Evolutionary conservation across 2,113 vertebrate species (phyloP).

Genomic region (Chloropsis hardwickii): DNA sequence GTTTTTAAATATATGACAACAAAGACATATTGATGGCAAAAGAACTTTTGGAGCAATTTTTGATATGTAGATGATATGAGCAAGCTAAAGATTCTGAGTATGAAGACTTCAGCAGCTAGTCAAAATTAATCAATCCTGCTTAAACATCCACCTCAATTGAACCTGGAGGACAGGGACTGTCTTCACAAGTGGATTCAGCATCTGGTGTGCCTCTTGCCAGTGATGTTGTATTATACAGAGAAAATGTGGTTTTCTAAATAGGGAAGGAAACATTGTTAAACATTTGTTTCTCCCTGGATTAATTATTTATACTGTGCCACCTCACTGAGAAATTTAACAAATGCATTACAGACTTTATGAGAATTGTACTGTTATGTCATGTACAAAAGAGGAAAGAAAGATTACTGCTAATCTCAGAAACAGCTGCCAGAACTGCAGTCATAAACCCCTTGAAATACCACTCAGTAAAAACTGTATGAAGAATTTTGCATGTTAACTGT

Average conservation of each 20-base stretch:
- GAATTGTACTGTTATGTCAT: background rate
- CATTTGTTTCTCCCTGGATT: background rate
- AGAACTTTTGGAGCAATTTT: background rate
- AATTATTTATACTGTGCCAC: background rate
- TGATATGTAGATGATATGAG: background rate
- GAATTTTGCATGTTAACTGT: background rate
- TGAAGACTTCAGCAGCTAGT: background rate
- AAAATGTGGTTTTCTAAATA: background rate
- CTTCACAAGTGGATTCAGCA: background rate
- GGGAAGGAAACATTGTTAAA: background rate
- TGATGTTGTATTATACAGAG: background rate
- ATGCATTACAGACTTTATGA: background rate
- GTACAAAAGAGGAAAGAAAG: background rate
- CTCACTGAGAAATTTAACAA: background rate
- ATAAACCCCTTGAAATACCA: background rate
- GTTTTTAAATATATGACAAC: background rate
- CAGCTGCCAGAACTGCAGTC: background rate
- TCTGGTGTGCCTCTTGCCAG: background rate
- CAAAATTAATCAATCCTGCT: background rate
- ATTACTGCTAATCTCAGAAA: background rate
- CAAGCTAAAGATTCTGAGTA: background rate
- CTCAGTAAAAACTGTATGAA: background rate
- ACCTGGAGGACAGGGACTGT: background rate
- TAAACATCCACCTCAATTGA: background rate
- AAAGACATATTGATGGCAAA: background rate